Base-by-base conservation (phyloP, 2,797 vertebrate species). In the Nannoperca obscura region DNA sequence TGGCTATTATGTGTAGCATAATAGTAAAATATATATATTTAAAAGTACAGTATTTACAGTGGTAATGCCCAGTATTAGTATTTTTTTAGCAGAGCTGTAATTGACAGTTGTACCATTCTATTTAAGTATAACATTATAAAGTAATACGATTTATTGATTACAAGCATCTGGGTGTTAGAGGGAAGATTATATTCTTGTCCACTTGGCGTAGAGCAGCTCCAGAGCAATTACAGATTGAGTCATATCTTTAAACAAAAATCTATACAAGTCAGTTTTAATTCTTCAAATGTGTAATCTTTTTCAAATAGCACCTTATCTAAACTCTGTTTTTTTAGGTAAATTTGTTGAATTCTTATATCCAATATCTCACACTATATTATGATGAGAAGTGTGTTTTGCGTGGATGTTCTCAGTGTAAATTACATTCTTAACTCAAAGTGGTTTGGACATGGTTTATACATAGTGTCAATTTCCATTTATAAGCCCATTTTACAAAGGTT, bases 161-260 rank as follows among this genome's bases (percentile, higher is more conserved):
- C 20, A 67, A 74, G 54, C 0, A 1, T 49, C 50, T 53, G 12
- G 11, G 17, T 54, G 49, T 50, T 65, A 10, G 24, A 50, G 47
- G 6, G 30, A 68, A 49, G 9, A 78, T 71, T 73, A 63, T 76
- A 61, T 70, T 71, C 15, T 46, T 72, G 36, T 58, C 15, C 60
- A 60, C 72, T 60, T 36, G 10, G 12, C 0, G 1, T 52, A 14
- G 20, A 38, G 30, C 38, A 44, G 40, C 55, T 61, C 20, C 17
- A 71, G 24, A 79, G 58, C 59, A 60, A 81, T 83, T 71, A 42
- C 38, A 69, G 22, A 74, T 72, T 57, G 52, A 76, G 49, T 46
- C 55, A 40, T 61, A 77, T 46, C 54, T 65, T 65, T 24, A 70
- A 68, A 80, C 42, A 50, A 19, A 80, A 59, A 83, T 80, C 75